Evolutionary conservation across 2,797 vertebrate species (phyloP).

Genomic region (Nannoperca obscura): DNA sequence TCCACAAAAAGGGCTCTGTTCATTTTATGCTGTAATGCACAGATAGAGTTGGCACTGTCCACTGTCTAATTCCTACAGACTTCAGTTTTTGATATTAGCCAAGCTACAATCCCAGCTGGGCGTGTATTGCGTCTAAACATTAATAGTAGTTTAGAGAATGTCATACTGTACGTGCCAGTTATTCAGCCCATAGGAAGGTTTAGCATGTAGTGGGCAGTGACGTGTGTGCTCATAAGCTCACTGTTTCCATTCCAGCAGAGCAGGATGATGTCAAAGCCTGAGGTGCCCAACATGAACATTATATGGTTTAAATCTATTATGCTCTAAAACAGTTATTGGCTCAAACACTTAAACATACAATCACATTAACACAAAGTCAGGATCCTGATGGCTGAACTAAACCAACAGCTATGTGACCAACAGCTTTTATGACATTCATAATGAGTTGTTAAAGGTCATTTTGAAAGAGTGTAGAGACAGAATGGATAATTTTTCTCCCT

Average conservation of each 20-base stretch:
- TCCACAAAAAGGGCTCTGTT: conserved; percentile 43
- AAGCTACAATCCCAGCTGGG: conserved; percentile 19
- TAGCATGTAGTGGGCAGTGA: conserved; percentile 34
- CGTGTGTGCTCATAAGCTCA: conserved; percentile 48
- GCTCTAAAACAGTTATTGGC: conserved; percentile 17
- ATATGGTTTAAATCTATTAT: conserved; percentile 37
- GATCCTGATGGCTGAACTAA: not conserved
- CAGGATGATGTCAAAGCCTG: conserved; percentile 61
- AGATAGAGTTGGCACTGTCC: conserved; percentile 19
- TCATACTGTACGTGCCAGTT: conserved; percentile 26
- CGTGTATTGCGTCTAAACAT: conserved; percentile 21
- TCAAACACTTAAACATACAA: conserved; percentile 24
- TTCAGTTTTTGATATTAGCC: conserved; percentile 33
- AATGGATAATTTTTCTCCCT: not conserved
- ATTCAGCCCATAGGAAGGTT: conserved; percentile 43
- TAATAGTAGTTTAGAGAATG: conserved; percentile 41
- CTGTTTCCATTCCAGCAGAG: conserved; percentile 64
- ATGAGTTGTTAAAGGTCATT: conserved; percentile 15
- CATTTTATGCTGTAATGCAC: conserved; percentile 22
- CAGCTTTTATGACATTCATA: conserved; percentile 1
- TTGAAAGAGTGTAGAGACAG: not conserved
- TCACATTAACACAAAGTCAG: conserved; percentile 11
- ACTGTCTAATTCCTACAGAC: conserved; percentile 26
- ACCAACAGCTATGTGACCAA: not conserved
- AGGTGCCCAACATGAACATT: conserved; percentile 54